Conservation (phyloP, 2,113 vertebrate genomes). For the Podarcis muralis region DNA sequence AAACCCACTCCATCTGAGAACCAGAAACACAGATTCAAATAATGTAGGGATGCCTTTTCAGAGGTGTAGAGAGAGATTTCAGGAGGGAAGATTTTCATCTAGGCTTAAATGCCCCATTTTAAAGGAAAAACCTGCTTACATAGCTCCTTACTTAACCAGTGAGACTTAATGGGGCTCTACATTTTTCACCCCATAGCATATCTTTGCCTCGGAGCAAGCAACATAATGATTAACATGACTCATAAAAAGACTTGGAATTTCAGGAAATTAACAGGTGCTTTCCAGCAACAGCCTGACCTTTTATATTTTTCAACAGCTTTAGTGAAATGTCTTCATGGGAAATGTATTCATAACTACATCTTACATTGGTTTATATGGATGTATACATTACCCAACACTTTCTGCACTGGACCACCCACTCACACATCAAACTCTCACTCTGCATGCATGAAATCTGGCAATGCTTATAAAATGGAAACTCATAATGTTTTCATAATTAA, state of each 20-base stretch:
- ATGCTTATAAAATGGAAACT: background rate
- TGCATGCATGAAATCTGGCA: background rate
- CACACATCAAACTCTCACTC: background rate
- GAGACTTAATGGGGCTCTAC: background rate
- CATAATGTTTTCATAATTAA: constrained; percentile 7
- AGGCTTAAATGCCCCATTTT: background rate
- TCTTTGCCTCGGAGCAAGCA: constrained; percentile 4
- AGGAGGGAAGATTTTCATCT: background rate
- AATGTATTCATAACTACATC: constrained; percentile 10
- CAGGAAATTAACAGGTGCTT: constrained; percentile 6
- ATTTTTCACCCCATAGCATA: background rate
- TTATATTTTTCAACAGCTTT: constrained; percentile 10
- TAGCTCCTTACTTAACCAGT: background rate
- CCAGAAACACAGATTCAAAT: background rate
- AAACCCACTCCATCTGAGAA: background rate
- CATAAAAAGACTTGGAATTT: constrained; percentile 6
- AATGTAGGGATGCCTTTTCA: background rate
- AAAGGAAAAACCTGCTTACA: background rate
- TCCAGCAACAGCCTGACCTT: background rate
- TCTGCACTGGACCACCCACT: background rate
- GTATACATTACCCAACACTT: background rate
- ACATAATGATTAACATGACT: background rate
- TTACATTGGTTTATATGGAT: background rate
- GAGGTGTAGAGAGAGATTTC: background rate
- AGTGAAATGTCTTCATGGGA: background rate